A percentile compares a stretch with the other conserved stretches of the same genome.
Evolutionary conservation across 2,888 invertebrate genomes (phyloP).

Genomic region (Leucophenga montana): DNA sequence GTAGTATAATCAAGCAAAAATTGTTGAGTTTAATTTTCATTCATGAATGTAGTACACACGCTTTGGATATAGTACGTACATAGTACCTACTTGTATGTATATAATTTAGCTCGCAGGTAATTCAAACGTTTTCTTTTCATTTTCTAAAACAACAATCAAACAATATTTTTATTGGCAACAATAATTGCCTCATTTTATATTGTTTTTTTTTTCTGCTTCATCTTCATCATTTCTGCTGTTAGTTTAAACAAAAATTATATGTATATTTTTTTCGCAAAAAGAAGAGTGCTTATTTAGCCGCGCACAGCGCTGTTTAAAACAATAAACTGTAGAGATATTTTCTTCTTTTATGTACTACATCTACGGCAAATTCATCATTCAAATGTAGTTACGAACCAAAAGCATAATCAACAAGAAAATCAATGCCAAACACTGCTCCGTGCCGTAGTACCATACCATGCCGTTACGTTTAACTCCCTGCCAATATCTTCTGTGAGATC

Average conservation of each 20-base stretch:
- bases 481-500: conserved; percentile 56
- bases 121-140: not conserved
- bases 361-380: conserved; percentile 16
- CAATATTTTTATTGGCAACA: conserved; percentile 60
- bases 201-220: conserved; percentile 29
- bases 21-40: conserved; percentile 51
- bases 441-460: not conserved
- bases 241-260: conserved; percentile 45
- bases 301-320: too few relatives aligned
- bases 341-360: conserved; percentile 28
- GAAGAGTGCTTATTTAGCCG: too few relatives aligned
- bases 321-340: not conserved
- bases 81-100: too few relatives aligned
- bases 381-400: not conserved
- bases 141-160: conserved; percentile 51
- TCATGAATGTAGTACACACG: not conserved
- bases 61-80: too few relatives aligned
- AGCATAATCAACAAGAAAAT: not conserved
- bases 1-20: conserved; percentile 41
- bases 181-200: conserved; percentile 40
- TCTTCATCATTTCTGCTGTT: conserved; percentile 46
- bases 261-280: not conserved
- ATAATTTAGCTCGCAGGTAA: too few relatives aligned
- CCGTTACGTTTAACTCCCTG: not conserved
- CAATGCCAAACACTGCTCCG: conserved; percentile 7